Conservation (phyloP, 2,797 vertebrate genomes). For the Enteromius thamalakanensis region DNA sequence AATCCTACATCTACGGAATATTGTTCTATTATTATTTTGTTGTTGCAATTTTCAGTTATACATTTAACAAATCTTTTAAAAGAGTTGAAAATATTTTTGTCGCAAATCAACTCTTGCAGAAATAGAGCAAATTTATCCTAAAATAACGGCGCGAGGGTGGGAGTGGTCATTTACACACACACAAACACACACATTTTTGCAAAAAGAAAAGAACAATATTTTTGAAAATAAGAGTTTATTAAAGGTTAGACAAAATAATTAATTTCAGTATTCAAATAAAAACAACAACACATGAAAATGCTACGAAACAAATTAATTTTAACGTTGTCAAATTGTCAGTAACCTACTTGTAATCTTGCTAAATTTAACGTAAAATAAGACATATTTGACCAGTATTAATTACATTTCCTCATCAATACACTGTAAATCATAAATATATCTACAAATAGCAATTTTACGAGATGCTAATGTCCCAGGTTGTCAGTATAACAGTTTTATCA, state of each 20-base stretch:
- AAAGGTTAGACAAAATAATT: slow-evolving; percentile 9
- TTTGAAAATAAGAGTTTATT: background rate
- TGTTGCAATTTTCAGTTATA: background rate
- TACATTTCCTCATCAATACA: background rate
- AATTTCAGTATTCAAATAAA: background rate
- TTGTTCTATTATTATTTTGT: background rate
- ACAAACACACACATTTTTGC: background rate
- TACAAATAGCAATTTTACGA: slow-evolving; percentile 11
- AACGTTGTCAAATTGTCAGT: background rate
- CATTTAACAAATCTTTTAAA: background rate
- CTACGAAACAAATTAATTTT: background rate
- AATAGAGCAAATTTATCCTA: background rate
- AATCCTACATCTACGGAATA: background rate
- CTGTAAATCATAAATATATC: slow-evolving; percentile 17
- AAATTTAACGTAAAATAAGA: background rate
- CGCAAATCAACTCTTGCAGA: background rate
- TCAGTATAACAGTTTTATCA: background rate
- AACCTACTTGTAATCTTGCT: background rate
- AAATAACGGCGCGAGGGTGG: background rate
- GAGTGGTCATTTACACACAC: background rate
- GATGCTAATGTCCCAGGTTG: background rate
- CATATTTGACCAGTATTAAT: background rate
- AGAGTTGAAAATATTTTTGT: background rate
- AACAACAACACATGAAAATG: background rate
- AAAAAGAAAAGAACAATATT: background rate